Percentiles rank a stretch among this genome's conserved stretches.
These are phyloP conservation scores for Volucella inanis DNA, from an alignment of 2,888 invertebrate species.

Conservation along the genomic window DNA sequence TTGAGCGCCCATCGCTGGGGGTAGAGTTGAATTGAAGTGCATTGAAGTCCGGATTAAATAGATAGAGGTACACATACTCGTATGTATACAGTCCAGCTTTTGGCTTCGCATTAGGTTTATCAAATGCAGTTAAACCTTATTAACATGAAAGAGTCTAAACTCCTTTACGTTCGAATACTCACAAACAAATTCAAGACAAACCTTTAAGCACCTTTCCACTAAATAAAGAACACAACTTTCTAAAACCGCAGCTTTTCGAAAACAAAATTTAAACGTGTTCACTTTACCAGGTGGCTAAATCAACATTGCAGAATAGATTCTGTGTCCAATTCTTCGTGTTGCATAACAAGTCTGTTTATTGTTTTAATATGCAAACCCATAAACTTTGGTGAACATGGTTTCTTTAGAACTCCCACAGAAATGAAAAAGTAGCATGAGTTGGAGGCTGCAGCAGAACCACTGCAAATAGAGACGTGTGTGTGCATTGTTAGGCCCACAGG, in stretches of 20 bases:
- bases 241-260: neutral
- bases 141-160: too few relatives aligned
- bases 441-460: too few relatives aligned
- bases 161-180: too few relatives aligned
- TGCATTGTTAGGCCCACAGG: slow-evolving; percentile 47
- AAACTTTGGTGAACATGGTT: slow-evolving; percentile 64
- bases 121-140: too few relatives aligned
- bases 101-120: too few relatives aligned
- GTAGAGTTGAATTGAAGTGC: too few relatives aligned
- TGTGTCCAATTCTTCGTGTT: slow-evolving; percentile 65
- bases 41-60: too few relatives aligned
- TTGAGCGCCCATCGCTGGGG: too few relatives aligned
- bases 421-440: neutral
- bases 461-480: neutral
- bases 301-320: slow-evolving; percentile 67
- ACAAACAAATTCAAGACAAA: too few relatives aligned
- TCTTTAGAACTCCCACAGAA: slow-evolving; percentile 11
- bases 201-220: too few relatives aligned
- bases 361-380: slow-evolving; percentile 72
- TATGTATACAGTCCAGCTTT: too few relatives aligned
- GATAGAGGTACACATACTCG: too few relatives aligned
- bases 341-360: slow-evolving; percentile 72
- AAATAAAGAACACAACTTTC: neutral
- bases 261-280: slow-evolving; percentile 22
- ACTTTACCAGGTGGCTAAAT: slow-evolving; percentile 48